Percentiles rank a stretch among this genome's conserved stretches.
These are phyloP conservation scores for Pseudococcus longispinus DNA, from an alignment of 2,888 invertebrate genomes.

Conservation along the genomic window DNA sequence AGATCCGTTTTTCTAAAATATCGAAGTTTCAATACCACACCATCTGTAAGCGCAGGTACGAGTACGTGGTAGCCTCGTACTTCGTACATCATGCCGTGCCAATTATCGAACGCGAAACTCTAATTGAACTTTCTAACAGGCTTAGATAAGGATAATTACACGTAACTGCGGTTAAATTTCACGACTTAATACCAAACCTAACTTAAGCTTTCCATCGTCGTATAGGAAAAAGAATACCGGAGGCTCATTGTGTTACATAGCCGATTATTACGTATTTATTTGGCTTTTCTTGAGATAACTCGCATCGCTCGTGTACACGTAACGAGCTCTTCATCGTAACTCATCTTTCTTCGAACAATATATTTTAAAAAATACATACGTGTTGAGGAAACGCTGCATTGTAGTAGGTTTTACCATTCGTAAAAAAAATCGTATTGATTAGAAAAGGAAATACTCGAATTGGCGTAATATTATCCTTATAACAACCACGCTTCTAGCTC, in stretches of 20 bases:
- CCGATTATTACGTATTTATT: background rate
- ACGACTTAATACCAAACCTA: background rate
- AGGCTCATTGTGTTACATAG: constrained; percentile 4
- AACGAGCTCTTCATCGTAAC: constrained; percentile 19
- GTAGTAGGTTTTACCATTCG: background rate
- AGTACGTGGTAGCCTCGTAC: background rate
- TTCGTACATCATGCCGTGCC: background rate
- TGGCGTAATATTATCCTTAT: background rate
- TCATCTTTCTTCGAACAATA: background rate
- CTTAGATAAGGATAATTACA: constrained; percentile 14
- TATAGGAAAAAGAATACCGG: background rate
- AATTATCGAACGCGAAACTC: constrained; percentile 13
- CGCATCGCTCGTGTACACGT: background rate
- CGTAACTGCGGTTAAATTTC: background rate
- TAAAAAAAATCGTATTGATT: background rate
- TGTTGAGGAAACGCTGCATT: background rate
- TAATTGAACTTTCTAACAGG: background rate
- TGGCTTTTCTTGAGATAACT: background rate
- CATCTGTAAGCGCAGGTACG: background rate
- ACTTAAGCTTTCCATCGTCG: background rate
- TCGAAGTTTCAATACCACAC: background rate
- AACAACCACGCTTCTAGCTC: background rate
- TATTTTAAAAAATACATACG: constrained; percentile 13
- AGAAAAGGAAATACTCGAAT: background rate
- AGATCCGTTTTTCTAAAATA: background rate